Evolutionary conservation across 2,888 invertebrate species (phyloP).

Genomic region (Protodeltote pygarga): DNA sequence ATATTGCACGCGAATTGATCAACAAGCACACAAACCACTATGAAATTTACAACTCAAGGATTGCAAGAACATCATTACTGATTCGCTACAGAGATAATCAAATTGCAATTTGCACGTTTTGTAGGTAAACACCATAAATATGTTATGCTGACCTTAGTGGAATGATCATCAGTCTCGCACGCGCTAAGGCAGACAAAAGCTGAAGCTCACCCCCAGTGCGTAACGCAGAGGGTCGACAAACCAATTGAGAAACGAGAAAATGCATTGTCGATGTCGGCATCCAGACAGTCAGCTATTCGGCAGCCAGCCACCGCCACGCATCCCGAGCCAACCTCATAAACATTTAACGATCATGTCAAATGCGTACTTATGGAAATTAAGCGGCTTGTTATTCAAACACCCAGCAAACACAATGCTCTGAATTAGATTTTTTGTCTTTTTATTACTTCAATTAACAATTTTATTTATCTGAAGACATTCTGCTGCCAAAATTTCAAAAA

Average conservation of each 20-base stretch:
- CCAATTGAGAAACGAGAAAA: not conserved
- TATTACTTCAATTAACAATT: not conserved
- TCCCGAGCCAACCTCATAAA: slow-evolving; percentile 18
- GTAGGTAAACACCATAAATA: slow-evolving; percentile 5
- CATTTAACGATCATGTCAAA: slow-evolving; percentile 25
- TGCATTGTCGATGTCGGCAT: slow-evolving; percentile 5
- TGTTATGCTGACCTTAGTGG: no score
- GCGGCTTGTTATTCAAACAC: slow-evolving; percentile 13
- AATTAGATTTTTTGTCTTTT: slow-evolving; percentile 9
- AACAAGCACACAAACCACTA: slow-evolving; percentile 10
- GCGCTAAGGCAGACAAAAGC: not conserved
- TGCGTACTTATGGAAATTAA: slow-evolving; percentile 26
- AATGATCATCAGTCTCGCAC: not conserved
- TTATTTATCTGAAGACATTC: no score
- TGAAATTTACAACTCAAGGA: slow-evolving; percentile 2
- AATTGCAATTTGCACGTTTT: slow-evolving; percentile 10
- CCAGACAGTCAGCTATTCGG: slow-evolving; percentile 5
- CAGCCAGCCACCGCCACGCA: slow-evolving; percentile 5
- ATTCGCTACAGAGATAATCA: slow-evolving; percentile 12
- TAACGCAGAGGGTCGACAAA: not conserved
- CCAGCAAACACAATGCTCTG: slow-evolving; percentile 2
- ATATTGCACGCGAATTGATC: slow-evolving; percentile 10
- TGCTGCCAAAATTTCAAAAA: not conserved
- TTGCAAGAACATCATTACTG: slow-evolving; percentile 4
- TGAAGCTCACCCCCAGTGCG: not conserved